Evolutionary conservation across 2,797 vertebrate species (phyloP).

Genomic region (Alcedo quadribrachys): DNA sequence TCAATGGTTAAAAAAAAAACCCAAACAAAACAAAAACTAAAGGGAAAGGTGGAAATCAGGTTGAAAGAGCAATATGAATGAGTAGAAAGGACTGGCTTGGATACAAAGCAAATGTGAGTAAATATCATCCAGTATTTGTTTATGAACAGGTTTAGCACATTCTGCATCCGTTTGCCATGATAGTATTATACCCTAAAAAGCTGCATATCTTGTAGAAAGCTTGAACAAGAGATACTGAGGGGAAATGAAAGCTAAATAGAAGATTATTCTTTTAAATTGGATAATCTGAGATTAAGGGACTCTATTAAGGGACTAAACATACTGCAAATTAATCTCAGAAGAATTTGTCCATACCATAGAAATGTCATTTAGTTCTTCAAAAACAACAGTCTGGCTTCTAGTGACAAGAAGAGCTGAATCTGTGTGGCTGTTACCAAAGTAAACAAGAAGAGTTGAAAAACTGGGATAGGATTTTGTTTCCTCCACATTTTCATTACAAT

Average conservation of each 20-base stretch:
- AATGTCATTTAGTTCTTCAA: background rate
- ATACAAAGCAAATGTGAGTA: background rate
- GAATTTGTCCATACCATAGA: background rate
- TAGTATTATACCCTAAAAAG: background rate
- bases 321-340: background rate
- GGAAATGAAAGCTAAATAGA: background rate
- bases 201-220: background rate
- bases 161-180: background rate
- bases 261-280: background rate
- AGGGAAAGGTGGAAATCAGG: background rate
- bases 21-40: background rate
- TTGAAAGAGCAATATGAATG: conserved; percentile 6
- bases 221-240: fast-evolving
- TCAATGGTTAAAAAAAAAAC: background rate
- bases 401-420: background rate
- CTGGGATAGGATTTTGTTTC: too few species aligned
- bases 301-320: background rate
- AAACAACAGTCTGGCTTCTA: background rate
- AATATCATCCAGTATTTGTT: background rate
- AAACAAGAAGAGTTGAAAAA: background rate
- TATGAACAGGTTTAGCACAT: background rate
- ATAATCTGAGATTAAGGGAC: background rate
- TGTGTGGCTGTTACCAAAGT: background rate
- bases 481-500: background rate
- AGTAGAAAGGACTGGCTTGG: background rate